A percentile compares a stretch with the other conserved stretches of the same genome.
Conservation (phyloP, 2,113 vertebrate species). For the Canis aureus region DNA sequence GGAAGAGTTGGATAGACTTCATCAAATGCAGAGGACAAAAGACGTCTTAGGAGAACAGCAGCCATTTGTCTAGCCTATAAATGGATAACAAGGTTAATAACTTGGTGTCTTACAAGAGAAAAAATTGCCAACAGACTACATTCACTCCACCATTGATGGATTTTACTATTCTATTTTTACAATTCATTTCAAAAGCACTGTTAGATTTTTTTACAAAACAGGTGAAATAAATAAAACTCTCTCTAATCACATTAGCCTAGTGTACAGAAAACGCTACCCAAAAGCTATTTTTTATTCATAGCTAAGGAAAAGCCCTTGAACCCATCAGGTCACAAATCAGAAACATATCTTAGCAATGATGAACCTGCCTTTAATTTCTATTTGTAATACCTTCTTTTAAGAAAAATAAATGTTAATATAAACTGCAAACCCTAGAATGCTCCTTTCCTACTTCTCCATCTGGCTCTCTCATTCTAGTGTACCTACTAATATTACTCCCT, state of each 20-base stretch:
- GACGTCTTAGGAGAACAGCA: conserved; percentile 95
- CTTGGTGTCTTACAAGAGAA: conserved; percentile 42
- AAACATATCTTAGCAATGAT: not conserved
- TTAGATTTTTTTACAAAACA: not conserved
- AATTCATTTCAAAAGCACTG: conserved; percentile 33
- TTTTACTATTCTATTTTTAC: conserved; percentile 5
- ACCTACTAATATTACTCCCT: not conserved
- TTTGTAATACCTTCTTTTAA: conserved; percentile 12
- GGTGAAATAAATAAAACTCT: not conserved
- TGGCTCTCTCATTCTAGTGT: not conserved
- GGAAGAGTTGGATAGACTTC: conserved; percentile 96
- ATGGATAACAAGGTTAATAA: conserved; percentile 46
- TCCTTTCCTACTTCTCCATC: not conserved
- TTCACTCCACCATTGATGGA: not conserved
- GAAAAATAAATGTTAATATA: conserved; percentile 12
- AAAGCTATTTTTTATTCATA: not conserved
- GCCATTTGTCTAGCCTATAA: conserved; percentile 97
- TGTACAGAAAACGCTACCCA: not conserved
- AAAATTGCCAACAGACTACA: not conserved
- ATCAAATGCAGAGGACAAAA: conserved; percentile 97
- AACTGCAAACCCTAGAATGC: not conserved
- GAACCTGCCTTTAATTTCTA: not conserved
- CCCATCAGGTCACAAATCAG: not conserved
- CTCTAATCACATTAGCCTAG: not conserved
- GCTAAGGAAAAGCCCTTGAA: not conserved